Conservation (phyloP, 2,888 invertebrate genomes). For the Tryphoninae sp. region DNA sequence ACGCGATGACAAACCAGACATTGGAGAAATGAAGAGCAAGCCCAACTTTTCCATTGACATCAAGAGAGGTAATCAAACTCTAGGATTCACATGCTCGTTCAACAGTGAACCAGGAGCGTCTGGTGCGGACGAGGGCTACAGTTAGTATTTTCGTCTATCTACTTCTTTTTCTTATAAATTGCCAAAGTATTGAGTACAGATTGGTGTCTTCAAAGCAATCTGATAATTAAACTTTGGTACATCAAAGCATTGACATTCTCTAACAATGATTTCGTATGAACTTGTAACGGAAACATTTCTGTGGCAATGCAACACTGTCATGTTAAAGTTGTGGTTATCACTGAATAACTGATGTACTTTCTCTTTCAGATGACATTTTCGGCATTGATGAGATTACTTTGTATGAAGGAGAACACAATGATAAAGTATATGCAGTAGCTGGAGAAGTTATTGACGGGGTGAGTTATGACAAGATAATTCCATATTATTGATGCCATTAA, state of each 20-base stretch:
- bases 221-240: slow-evolving; percentile 75
- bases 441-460: slow-evolving; percentile 98
- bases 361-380: slow-evolving; percentile 90
- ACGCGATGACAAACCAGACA: slow-evolving; percentile 87
- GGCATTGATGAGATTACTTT: slow-evolving; percentile 97
- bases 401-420: slow-evolving; percentile 93
- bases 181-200: slow-evolving; percentile 76
- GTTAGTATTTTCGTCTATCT: slow-evolving; percentile 80
- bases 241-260: slow-evolving; percentile 67
- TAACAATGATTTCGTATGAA: slow-evolving; percentile 49
- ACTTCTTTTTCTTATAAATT: background rate
- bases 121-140: slow-evolving; percentile 88
- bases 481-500: slow-evolving; percentile 80
- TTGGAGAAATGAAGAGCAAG: slow-evolving; percentile 93
- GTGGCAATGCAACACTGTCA: slow-evolving; percentile 61
- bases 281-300: slow-evolving; percentile 46
- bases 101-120: slow-evolving; percentile 84
- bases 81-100: slow-evolving; percentile 94
- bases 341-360: slow-evolving; percentile 7
- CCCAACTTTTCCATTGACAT: slow-evolving; percentile 96
- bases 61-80: slow-evolving; percentile 87
- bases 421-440: slow-evolving; percentile 93
- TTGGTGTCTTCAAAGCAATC: slow-evolving; percentile 62
- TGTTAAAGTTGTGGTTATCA: slow-evolving; percentile 2
- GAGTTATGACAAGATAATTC: slow-evolving; percentile 80